phyloP scores from a whole-genome alignment of 2,888 invertebrate species.

The Seira ritae region DNA sequence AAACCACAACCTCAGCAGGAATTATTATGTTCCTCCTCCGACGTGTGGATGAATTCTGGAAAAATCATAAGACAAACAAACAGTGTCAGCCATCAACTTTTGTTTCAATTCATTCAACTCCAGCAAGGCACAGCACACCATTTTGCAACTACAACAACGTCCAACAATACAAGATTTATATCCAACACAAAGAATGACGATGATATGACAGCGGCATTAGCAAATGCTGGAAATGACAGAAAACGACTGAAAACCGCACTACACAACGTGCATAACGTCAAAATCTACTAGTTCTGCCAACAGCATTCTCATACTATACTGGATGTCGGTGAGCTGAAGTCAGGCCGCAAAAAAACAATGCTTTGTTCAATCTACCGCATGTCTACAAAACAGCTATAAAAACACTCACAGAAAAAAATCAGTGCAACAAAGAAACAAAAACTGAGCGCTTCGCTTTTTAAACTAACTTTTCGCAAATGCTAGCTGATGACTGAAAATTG shows the following conservation, averaged over 20 bases:
- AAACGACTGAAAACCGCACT: background rate
- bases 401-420: background rate
- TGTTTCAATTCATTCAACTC: background rate
- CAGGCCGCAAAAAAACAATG: background rate
- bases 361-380: constrained; percentile 1
- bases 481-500: too few relatives aligned
- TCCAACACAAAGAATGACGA: too few relatives aligned
- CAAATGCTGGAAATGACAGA: background rate
- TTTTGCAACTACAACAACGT: too few relatives aligned
- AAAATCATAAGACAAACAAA: background rate
- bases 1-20: background rate
- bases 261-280: background rate
- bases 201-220: background rate
- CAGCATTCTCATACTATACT: background rate
- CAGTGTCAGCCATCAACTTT: background rate
- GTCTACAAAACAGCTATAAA: background rate
- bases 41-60: background rate
- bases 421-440: background rate
- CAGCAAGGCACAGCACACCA: background rate
- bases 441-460: background rate
- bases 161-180: too few relatives aligned
- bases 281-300: background rate
- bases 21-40: background rate
- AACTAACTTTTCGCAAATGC: background rate
- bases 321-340: background rate